phyloP scores from a whole-genome alignment of 2,797 vertebrate species.

The Crenichthys baileyi region DNA sequence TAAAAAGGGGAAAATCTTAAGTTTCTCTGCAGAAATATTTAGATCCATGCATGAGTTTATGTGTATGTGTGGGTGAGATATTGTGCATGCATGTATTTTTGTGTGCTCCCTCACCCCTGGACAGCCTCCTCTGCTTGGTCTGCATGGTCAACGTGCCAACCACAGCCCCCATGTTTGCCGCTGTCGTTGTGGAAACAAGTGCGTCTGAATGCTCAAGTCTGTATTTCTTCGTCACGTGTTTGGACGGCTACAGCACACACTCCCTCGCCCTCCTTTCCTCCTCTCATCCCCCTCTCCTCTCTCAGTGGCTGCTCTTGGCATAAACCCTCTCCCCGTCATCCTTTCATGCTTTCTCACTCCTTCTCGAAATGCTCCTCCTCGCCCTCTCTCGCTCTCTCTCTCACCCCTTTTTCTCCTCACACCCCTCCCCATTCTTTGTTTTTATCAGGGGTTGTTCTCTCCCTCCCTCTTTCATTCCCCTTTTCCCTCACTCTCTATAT shows the following conservation, averaged over 20 bases:
- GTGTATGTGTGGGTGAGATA: conserved; percentile 23
- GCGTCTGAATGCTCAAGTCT: conserved; percentile 68
- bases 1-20: background rate
- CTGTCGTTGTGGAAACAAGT: conserved; percentile 79
- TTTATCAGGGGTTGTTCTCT: conserved; percentile 50
- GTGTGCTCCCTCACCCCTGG: conserved; percentile 82
- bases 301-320: conserved; percentile 49
- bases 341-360: conserved; percentile 61
- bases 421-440: conserved; percentile 46
- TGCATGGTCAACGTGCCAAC: conserved; percentile 97
- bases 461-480: conserved; percentile 25
- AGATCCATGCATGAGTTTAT: background rate
- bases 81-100: conserved; percentile 17
- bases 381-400: conserved; percentile 34
- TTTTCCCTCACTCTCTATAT: conserved; percentile 17
- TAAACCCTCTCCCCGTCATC: conserved; percentile 52
- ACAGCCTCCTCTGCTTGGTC: conserved; percentile 90
- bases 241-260: conserved; percentile 41
- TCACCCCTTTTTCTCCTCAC: conserved; percentile 29
- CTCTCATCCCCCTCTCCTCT: conserved; percentile 43
- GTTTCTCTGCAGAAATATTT: conserved; percentile 4
- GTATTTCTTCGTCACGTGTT: conserved; percentile 74
- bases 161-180: conserved; percentile 91
- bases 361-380: conserved; percentile 54
- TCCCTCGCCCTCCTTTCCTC: conserved; percentile 42